Evolutionary conservation across 2,888 invertebrate species (phyloP).

Genomic region (Drosophila tripunctata): DNA sequence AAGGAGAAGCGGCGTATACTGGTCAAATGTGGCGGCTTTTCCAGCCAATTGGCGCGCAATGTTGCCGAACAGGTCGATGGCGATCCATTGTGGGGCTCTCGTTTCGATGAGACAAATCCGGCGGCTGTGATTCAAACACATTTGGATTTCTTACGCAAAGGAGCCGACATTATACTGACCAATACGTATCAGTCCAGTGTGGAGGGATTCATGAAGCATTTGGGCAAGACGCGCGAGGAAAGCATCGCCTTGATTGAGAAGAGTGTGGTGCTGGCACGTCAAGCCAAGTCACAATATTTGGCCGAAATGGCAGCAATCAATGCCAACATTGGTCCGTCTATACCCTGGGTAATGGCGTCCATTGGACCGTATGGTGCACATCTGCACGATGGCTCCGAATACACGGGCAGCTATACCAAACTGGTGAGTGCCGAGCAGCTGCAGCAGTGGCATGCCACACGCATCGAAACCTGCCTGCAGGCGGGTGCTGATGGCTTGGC

Average conservation of each 20-base stretch:
- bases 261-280: conserved; percentile 89
- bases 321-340: conserved; percentile 9
- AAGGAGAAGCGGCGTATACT: conserved; percentile 78
- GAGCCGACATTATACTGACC: conserved; percentile 95
- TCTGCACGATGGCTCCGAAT: conserved; percentile 95
- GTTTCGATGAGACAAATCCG: conserved; percentile 91
- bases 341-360: conserved; percentile 90
- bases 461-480: conserved; percentile 89
- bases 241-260: conserved; percentile 89
- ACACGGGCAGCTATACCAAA: conserved; percentile 91
- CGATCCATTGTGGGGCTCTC: conserved; percentile 95
- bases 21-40: conserved; percentile 90
- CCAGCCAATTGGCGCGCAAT: conserved; percentile 90
- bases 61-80: conserved; percentile 90
- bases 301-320: conserved; percentile 80
- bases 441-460: conserved; percentile 92
- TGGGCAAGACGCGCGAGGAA: conserved; percentile 88
- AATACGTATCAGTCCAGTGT: conserved; percentile 95
- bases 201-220: conserved; percentile 89
- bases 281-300: conserved; percentile 87
- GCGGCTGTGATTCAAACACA: conserved; percentile 91
- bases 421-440: conserved; percentile 87
- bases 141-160: conserved; percentile 91
- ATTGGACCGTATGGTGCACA: conserved; percentile 96
- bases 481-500: conserved; percentile 93